phyloP scores from a whole-genome alignment of 2,888 invertebrate species.

The Erebia ligea region DNA sequence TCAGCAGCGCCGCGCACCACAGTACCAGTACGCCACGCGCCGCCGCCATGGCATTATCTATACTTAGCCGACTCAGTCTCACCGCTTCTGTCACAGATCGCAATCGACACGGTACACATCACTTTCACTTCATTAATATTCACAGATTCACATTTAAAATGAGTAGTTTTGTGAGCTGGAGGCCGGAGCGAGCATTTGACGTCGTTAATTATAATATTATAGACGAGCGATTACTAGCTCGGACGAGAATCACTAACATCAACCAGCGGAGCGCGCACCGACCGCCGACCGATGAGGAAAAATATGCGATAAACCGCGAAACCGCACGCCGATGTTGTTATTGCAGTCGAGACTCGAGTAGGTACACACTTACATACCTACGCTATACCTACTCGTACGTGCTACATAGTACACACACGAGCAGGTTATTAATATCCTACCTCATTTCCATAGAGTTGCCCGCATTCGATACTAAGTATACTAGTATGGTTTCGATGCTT shows the following conservation, averaged over 20 bases:
- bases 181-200: background rate
- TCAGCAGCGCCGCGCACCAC: conserved; percentile 3
- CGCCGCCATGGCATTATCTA: background rate
- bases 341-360: background rate
- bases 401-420: background rate
- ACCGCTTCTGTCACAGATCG: background rate
- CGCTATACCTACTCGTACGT: background rate
- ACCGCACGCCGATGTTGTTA: conserved; percentile 4
- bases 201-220: background rate
- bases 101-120: background rate
- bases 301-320: background rate
- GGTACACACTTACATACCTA: background rate
- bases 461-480: background rate
- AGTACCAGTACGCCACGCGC: background rate
- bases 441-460: background rate
- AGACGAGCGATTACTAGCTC: background rate
- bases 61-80: too few relatives aligned
- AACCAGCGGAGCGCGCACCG: background rate
- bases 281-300: background rate
- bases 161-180: background rate
- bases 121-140: background rate
- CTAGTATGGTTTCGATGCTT: background rate
- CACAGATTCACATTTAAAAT: background rate
- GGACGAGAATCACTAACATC: background rate
- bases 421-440: too few relatives aligned